Evolutionary conservation across 2,797 vertebrate genomes (phyloP), one percentile per base, ranked within the genome.

Genomic region (Crocidura indochinensis): DNA sequence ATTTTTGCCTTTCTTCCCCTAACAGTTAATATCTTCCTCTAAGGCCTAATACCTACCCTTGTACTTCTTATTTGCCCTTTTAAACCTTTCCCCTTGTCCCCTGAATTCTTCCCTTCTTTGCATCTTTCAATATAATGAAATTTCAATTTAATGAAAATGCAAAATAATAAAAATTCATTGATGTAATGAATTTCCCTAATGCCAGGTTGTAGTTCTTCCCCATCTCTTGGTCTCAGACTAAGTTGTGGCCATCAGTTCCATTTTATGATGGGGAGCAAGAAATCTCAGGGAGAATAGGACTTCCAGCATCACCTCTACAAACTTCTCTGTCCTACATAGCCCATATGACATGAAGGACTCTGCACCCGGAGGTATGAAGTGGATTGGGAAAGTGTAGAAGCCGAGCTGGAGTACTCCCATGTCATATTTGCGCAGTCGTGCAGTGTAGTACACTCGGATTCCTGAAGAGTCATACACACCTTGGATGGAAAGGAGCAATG

Each of bases 281-380:
- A 85, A 4, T 8, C 8, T 73, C 19, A 2, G 67, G 68, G 20
- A 1, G 12, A 26, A 12, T 0, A 2, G 1, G 2, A 2, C 1
- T 15, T 14, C 72, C 53, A 29, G 20, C 38, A 84, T 94, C 89
- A 98, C 97, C 95, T 97, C 91, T 27, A 97, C 94, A 89, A 97
- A 97, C 67, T 84, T 93, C 44, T 97, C 95, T 0, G 96, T 96
- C 88, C 96, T 97, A 77, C 97, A 98, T 60, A 98, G 62, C 8
- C 97, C 95, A 0, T 97, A 98, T 84, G 94, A 97, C 85, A 69
- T 73, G 93, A 97, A 98, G 72, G 93, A 87, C 81, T 97, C 83
- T 1, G 97, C 87, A 10, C 97, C 95, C 0, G 97, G 97, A 14
- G 98, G 97, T 27, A 97, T 95, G 94, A 98, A 98, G 91, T 97